phyloP scores from a whole-genome alignment of 2,888 invertebrate genomes.

The Cyclophora albipunctata region DNA sequence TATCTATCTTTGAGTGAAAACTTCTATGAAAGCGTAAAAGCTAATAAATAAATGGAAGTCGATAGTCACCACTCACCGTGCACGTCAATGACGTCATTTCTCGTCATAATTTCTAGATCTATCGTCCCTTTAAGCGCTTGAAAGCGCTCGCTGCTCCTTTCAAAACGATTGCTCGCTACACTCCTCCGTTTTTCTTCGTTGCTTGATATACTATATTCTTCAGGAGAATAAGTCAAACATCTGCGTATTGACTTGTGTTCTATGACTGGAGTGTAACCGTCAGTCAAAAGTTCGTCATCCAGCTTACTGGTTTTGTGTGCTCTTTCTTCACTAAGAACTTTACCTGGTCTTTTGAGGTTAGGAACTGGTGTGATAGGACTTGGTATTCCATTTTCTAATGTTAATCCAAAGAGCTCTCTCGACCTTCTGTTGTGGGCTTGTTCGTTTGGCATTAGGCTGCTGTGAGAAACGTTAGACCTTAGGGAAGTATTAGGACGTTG shows the following conservation, averaged over 20 bases:
- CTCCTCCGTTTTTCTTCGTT: conserved; percentile 73
- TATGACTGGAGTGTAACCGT: conserved; percentile 59
- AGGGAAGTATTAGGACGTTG: conserved; percentile 34
- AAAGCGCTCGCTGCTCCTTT: conserved; percentile 51
- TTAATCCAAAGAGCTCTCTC: conserved; percentile 59
- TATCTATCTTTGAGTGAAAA: too few relatives aligned
- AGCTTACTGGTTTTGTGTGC: conserved; percentile 70
- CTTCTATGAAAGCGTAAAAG: neutral
- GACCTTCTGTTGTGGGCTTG: conserved; percentile 42
- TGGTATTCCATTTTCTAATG: conserved; percentile 66
- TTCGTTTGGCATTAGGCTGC: conserved; percentile 54
- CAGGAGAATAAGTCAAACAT: conserved; percentile 77
- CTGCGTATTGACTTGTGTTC: conserved; percentile 70
- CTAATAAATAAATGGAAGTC: conserved; percentile 16
- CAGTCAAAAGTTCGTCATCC: conserved; percentile 58
- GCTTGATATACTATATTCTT: conserved; percentile 65
- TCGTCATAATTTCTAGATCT: conserved; percentile 77
- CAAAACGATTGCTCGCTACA: conserved; percentile 63
- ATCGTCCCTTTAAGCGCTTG: conserved; percentile 73
- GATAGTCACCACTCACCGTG: conserved; percentile 80
- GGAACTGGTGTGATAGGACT: conserved; percentile 68
- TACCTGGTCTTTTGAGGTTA: conserved; percentile 56
- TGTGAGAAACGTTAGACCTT: conserved; percentile 56
- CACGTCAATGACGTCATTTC: conserved; percentile 77
- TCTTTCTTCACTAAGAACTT: conserved; percentile 58